Evolutionary conservation across 2,888 invertebrate genomes (phyloP).

Genomic region (Eristalis intricaria): DNA sequence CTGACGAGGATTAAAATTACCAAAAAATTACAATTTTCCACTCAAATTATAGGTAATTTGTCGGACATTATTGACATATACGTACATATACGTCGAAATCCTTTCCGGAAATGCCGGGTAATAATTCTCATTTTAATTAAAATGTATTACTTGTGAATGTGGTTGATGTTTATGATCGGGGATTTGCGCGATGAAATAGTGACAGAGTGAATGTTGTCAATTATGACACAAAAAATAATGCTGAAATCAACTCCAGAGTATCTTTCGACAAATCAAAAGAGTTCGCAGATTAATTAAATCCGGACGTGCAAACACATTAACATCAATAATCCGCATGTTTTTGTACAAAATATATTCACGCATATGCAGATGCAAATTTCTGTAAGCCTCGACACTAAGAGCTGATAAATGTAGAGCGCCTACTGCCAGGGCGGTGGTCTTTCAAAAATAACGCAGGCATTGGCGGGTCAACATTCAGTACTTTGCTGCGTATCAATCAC

Average conservation of each 20-base stretch:
- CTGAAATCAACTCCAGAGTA: neutral
- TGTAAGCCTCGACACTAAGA: neutral
- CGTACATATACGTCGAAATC: slow-evolving; percentile 19
- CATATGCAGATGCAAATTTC: neutral
- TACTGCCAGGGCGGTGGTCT: too few relatives aligned
- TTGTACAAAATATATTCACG: neutral
- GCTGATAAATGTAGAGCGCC: neutral
- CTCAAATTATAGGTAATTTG: slow-evolving; percentile 65
- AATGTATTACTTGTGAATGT: slow-evolving; percentile 63
- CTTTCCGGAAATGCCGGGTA: slow-evolving; percentile 24
- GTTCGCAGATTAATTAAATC: neutral
- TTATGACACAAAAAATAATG: neutral
- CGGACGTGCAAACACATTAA: neutral
- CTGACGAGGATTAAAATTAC: slow-evolving; percentile 21
- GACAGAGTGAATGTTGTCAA: neutral
- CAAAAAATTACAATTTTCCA: slow-evolving; percentile 55
- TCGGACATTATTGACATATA: slow-evolving; percentile 57
- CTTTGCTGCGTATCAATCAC: too few relatives aligned
- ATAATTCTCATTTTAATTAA: slow-evolving; percentile 67
- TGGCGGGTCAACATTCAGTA: too few relatives aligned
- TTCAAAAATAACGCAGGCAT: too few relatives aligned
- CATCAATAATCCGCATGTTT: neutral
- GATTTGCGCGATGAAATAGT: slow-evolving; percentile 6
- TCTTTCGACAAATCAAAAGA: neutral
- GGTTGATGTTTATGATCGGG: slow-evolving; percentile 27